Evolutionary conservation across 2,888 invertebrate genomes (phyloP).

Genomic region (Andrena fulva): DNA sequence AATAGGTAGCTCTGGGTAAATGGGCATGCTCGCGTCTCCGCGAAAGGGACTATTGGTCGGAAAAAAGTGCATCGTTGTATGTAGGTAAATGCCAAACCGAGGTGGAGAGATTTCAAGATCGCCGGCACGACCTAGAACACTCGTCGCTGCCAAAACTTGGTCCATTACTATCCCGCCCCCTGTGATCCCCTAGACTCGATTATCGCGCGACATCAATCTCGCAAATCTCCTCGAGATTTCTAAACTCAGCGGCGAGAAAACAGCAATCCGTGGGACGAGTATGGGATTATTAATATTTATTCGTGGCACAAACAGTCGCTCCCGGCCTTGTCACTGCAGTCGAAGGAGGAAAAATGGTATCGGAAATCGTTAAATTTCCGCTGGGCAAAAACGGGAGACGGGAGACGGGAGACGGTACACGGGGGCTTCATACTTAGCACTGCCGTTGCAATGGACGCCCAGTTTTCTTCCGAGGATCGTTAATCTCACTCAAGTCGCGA

Average conservation of each 20-base stretch:
- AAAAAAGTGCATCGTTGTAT: not conserved
- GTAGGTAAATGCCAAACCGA: not conserved
- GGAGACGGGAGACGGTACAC: conserved; percentile 4
- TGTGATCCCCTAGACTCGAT: conserved; percentile 41
- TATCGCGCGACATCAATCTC: conserved; percentile 50
- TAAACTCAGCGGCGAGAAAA: not conserved
- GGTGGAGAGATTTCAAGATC: not conserved
- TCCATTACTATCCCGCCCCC: conserved; percentile 41
- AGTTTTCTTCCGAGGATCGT: conserved; percentile 51
- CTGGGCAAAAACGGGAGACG: conserved; percentile 5
- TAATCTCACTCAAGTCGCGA: conserved; percentile 61
- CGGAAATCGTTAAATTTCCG: conserved; percentile 49
- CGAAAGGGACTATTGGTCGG: not conserved
- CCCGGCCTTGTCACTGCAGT: not conserved
- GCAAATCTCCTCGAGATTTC: conserved; percentile 33
- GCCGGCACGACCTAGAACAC: conserved; percentile 24
- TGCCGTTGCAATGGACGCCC: conserved; percentile 39
- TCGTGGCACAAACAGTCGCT: not conserved
- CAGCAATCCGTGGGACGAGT: not conserved
- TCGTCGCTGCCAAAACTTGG: conserved; percentile 49
- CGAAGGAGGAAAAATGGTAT: conserved; percentile 27
- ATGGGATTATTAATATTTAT: conserved; percentile 5
- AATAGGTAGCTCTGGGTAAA: not conserved
- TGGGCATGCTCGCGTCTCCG: not conserved
- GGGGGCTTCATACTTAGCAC: not conserved